These are phyloP conservation scores for Micrastur ruficollis DNA, from an alignment of 2,797 vertebrate genomes.

Conservation along the genomic window DNA sequence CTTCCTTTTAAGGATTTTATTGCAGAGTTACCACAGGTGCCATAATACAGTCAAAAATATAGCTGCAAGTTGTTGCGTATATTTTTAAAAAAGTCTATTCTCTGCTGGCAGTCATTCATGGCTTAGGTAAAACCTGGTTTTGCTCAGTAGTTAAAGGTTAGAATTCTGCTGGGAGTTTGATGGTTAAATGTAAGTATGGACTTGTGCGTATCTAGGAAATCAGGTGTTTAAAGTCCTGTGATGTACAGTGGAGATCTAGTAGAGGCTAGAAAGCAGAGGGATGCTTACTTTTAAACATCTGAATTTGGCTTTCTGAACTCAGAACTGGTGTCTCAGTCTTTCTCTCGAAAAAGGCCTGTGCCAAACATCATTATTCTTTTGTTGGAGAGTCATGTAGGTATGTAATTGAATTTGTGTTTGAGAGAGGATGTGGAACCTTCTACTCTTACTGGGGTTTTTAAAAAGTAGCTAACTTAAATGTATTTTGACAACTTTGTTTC, in stretches of 20 bases:
- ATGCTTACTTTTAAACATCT: background rate
- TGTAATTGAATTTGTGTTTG: background rate
- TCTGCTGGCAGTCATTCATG: background rate
- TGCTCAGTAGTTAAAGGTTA: background rate
- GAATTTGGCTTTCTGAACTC: background rate
- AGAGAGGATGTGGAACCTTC: background rate
- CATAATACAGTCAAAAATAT: background rate
- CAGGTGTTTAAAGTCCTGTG: background rate
- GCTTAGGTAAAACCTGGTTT: background rate
- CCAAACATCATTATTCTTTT: background rate
- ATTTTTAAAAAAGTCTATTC: background rate
- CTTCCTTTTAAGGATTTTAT: background rate
- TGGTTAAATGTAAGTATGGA: background rate
- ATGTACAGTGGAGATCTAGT: background rate
- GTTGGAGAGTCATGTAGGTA: background rate
- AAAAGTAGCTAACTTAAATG: background rate
- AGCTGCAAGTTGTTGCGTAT: background rate
- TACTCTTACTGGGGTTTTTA: background rate
- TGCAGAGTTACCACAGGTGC: background rate
- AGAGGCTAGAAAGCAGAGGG: background rate
- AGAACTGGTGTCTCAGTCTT: background rate
- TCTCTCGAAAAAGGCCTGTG: background rate
- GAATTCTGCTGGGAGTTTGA: background rate
- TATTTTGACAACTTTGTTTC: background rate
- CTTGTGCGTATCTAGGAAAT: background rate